Evolutionary conservation across 2,888 invertebrate species (phyloP).

Genomic region (Epiblema foenella): DNA sequence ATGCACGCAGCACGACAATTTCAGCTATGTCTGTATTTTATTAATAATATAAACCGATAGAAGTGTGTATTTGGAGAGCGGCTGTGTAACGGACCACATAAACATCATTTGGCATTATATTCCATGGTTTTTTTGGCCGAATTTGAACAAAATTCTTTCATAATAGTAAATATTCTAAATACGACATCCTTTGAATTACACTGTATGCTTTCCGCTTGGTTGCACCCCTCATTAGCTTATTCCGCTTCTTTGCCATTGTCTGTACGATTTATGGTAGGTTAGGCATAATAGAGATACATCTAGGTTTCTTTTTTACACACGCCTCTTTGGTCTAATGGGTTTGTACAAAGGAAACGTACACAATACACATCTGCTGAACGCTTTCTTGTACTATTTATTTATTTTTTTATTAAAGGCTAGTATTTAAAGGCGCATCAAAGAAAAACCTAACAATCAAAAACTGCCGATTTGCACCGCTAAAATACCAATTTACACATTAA

Average conservation of each 20-base stretch:
- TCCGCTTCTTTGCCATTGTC: constrained; percentile 30
- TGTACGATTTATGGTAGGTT: constrained; percentile 29
- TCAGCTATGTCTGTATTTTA: too few species aligned
- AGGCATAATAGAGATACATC: constrained; percentile 11
- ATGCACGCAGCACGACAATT: too few species aligned
- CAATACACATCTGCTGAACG: neutral
- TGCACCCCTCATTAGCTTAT: constrained; percentile 7
- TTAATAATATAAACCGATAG: too few species aligned
- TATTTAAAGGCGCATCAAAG: too few species aligned
- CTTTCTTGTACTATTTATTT: neutral
- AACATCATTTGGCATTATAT: neutral
- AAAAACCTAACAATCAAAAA: too few species aligned
- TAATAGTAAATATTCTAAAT: neutral
- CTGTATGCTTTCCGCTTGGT: constrained; percentile 14
- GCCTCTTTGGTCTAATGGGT: constrained; percentile 4
- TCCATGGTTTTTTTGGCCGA: neutral
- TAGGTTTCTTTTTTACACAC: constrained; percentile 11
- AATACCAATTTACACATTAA: too few species aligned
- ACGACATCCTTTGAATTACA: neutral
- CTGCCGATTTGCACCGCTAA: too few species aligned
- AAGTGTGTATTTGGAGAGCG: too few species aligned
- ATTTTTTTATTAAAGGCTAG: too few species aligned
- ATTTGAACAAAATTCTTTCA: too few species aligned
- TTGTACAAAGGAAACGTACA: neutral
- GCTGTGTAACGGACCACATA: too few species aligned